Evolutionary conservation across 1,140 invertebrate genomes (phyloP).

Genomic region (Epicauta chinensis): DNA sequence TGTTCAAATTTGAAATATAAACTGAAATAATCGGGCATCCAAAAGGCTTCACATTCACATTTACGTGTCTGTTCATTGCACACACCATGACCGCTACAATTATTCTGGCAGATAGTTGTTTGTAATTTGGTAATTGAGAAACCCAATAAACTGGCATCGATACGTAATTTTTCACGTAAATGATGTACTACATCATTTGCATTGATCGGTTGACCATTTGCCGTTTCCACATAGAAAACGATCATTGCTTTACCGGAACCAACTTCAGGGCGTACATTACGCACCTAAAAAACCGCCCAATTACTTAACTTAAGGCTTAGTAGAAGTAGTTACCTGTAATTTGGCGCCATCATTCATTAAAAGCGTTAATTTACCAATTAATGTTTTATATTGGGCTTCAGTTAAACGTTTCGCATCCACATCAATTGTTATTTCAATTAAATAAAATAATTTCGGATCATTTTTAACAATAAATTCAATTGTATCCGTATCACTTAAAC

Average conservation of each 20-base stretch:
- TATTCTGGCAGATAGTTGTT: slow-evolving; percentile 83
- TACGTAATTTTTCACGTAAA: slow-evolving; percentile 60
- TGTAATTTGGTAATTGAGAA: slow-evolving; percentile 68
- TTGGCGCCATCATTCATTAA: slow-evolving; percentile 48
- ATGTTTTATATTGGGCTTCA: slow-evolving; percentile 64
- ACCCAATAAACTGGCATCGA: slow-evolving; percentile 66
- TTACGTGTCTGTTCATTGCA: slow-evolving; percentile 78
- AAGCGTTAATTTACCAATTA: slow-evolving; percentile 67
- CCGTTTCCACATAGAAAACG: slow-evolving; percentile 52
- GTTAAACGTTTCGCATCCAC: slow-evolving; percentile 66
- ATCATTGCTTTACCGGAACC: slow-evolving; percentile 53
- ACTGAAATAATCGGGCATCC: slow-evolving; percentile 74
- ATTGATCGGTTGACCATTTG: slow-evolving; percentile 28
- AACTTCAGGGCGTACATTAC: slow-evolving; percentile 36
- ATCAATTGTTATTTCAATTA: slow-evolving; percentile 75
- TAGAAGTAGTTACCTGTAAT: slow-evolving; percentile 33
- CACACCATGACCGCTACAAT: slow-evolving; percentile 86
- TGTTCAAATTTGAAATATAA: slow-evolving; percentile 52
- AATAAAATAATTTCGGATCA: slow-evolving; percentile 65
- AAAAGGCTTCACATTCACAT: slow-evolving; percentile 91
- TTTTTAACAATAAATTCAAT: slow-evolving; percentile 80
- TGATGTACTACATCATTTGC: slow-evolving; percentile 38
- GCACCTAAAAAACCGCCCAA: slow-evolving; percentile 23
- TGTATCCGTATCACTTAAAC: slow-evolving; percentile 69
- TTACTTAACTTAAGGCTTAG: not conserved